These are phyloP conservation scores for Petrophora chlorosata DNA, from an alignment of 2,888 invertebrate genomes.

Conservation along the genomic window DNA sequence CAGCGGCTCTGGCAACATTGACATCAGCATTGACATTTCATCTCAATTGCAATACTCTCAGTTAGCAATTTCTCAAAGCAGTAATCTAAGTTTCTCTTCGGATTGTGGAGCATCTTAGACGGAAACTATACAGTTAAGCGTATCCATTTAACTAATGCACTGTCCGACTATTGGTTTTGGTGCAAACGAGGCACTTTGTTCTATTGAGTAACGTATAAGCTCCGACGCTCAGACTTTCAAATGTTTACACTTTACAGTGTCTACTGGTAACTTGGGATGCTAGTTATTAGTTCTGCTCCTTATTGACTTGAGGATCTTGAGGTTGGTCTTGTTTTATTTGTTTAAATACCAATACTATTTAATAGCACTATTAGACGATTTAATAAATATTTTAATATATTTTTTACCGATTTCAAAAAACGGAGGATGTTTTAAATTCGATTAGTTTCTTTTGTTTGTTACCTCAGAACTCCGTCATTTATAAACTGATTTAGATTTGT, in stretches of 20 bases:
- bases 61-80: slow-evolving; percentile 68
- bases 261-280: slow-evolving; percentile 29
- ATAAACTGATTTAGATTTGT: too few relatives aligned
- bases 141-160: slow-evolving; percentile 81
- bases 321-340: too few relatives aligned
- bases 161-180: slow-evolving; percentile 79
- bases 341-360: too few relatives aligned
- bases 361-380: too few relatives aligned
- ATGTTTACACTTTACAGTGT: slow-evolving; percentile 46
- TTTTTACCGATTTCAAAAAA: too few relatives aligned
- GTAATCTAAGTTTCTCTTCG: slow-evolving; percentile 74
- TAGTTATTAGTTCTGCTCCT: slow-evolving; percentile 13
- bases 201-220: slow-evolving; percentile 69
- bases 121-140: slow-evolving; percentile 66
- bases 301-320: slow-evolving; percentile 3
- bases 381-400: too few relatives aligned
- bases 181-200: slow-evolving; percentile 77
- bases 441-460: too few relatives aligned
- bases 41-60: slow-evolving; percentile 54
- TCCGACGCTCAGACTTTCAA: slow-evolving; percentile 35
- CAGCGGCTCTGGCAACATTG: slow-evolving; percentile 39
- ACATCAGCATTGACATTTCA: slow-evolving; percentile 61
- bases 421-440: too few relatives aligned
- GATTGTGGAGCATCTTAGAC: slow-evolving; percentile 74
- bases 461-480: too few relatives aligned